phyloP scores from a whole-genome alignment of 2,113 vertebrate genomes.

The Ariopsis seemanni region DNA sequence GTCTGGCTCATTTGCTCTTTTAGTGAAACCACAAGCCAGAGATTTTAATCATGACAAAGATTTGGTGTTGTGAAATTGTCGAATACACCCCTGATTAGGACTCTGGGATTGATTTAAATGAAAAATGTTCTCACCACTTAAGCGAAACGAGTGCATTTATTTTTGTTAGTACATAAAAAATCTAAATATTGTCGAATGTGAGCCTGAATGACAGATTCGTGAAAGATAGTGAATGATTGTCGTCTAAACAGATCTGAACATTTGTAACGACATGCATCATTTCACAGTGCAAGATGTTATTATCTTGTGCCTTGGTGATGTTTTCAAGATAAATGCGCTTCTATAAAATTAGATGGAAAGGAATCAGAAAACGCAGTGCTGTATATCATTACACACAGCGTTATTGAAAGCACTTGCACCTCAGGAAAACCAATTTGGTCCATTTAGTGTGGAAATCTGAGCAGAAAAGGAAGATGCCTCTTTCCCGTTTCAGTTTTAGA shows the following conservation, averaged over 20 bases:
- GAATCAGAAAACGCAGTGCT: not conserved
- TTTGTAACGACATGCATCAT: not conserved
- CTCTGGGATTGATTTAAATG: slow-evolving; percentile 25
- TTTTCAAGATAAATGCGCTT: not conserved
- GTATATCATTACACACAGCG: not conserved
- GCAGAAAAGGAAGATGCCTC: not conserved
- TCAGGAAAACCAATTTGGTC: slow-evolving; percentile 15
- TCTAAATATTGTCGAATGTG: not conserved
- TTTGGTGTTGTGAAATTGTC: not conserved
- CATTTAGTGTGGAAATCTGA: not conserved
- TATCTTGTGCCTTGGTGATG: not conserved
- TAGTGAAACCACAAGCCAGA: slow-evolving; percentile 70
- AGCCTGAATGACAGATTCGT: not conserved
- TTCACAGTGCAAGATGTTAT: not conserved
- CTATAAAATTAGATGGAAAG: not conserved
- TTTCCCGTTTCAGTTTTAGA: not conserved
- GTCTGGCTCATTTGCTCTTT: slow-evolving; percentile 40
- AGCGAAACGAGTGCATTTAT: not conserved
- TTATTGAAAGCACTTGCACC: not conserved
- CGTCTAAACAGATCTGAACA: not conserved
- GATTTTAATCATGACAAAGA: slow-evolving; percentile 51
- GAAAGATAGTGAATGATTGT: not conserved
- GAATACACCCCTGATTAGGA: slow-evolving; percentile 39
- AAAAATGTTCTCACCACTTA: slow-evolving; percentile 22
- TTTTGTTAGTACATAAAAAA: not conserved